These are phyloP conservation scores for Neomonachus schauinslandi DNA, from an alignment of 2,113 vertebrate species.

Conservation along the genomic window DNA sequence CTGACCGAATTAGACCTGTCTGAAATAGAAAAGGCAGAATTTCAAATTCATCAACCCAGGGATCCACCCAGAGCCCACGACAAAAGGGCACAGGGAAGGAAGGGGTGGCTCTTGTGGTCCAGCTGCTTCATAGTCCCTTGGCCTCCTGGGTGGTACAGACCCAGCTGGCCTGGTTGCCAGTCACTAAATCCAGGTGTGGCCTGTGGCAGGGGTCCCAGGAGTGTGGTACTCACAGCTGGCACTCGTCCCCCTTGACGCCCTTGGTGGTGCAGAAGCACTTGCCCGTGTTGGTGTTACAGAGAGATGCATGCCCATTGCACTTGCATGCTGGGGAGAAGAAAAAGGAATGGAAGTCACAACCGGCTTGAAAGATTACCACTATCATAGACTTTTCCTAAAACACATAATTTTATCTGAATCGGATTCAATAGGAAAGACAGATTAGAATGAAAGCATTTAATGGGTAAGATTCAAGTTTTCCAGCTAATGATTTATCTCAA, in stretches of 20 bases:
- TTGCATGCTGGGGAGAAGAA: slow-evolving; percentile 91
- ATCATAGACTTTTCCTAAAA: slow-evolving; percentile 6
- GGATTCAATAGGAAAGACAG: background rate
- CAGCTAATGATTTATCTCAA: slow-evolving; percentile 50
- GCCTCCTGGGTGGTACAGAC: background rate
- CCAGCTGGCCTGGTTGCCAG: background rate
- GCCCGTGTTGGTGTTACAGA: slow-evolving; percentile 96
- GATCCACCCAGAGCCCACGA: background rate
- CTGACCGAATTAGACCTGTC: background rate
- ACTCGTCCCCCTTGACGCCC: slow-evolving; percentile 98
- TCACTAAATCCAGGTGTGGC: background rate
- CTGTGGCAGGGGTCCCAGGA: background rate
- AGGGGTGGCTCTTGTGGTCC: background rate
- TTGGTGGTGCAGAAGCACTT: slow-evolving; percentile 99
- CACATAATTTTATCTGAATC: background rate
- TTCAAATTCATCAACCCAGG: background rate
- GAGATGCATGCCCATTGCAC: slow-evolving; percentile 96
- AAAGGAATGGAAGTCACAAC: background rate
- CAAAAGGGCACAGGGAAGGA: background rate
- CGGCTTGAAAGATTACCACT: background rate
- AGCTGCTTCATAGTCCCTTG: background rate
- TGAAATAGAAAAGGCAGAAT: background rate
- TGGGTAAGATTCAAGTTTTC: slow-evolving; percentile 35
- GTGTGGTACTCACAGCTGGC: slow-evolving; percentile 94
- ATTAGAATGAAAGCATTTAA: background rate